Percentiles rank a stretch among this genome's conserved stretches.
Evolutionary conservation across 2,888 invertebrate genomes (phyloP).

Genomic region (Rosalia funebris): DNA sequence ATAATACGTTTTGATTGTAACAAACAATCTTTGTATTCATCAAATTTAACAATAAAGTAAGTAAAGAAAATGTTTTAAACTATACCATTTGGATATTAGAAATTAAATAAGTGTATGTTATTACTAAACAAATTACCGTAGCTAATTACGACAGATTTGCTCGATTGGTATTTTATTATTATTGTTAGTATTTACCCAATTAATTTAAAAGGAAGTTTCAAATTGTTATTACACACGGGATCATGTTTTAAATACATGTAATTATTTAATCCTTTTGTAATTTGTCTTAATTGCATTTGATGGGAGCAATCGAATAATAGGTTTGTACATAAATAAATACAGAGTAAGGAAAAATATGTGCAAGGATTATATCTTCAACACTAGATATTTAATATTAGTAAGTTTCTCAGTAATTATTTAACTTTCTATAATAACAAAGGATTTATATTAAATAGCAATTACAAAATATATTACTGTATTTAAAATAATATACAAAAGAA

Average conservation of each 20-base stretch:
- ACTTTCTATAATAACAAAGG: slow-evolving; percentile 42
- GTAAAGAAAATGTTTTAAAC: too few relatives aligned
- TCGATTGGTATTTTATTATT: slow-evolving; percentile 31
- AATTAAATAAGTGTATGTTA: not conserved
- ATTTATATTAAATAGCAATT: slow-evolving; percentile 13
- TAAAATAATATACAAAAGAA: slow-evolving; percentile 2
- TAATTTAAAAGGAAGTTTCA: slow-evolving; percentile 38
- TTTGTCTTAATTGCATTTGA: slow-evolving; percentile 33
- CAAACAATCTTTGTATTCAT: too few relatives aligned
- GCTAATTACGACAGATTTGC: not conserved
- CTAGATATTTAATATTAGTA: slow-evolving; percentile 27
- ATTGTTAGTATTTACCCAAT: slow-evolving; percentile 39
- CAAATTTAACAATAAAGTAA: too few relatives aligned
- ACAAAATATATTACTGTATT: slow-evolving; percentile 1
- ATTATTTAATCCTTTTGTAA: slow-evolving; percentile 34
- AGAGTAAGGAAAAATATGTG: slow-evolving; percentile 5
- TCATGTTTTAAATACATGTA: slow-evolving; percentile 21
- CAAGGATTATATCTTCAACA: slow-evolving; percentile 13
- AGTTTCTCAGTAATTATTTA: slow-evolving; percentile 44
- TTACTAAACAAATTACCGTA: too few relatives aligned
- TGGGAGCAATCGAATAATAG: slow-evolving; percentile 30
- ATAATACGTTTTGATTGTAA: too few relatives aligned
- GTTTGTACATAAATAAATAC: slow-evolving; percentile 31
- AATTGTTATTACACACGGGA: slow-evolving; percentile 31
- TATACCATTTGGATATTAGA: too few relatives aligned